These are phyloP conservation scores for Sarcoramphus papa DNA, from an alignment of 2,797 vertebrate species.

Conservation along the genomic window DNA sequence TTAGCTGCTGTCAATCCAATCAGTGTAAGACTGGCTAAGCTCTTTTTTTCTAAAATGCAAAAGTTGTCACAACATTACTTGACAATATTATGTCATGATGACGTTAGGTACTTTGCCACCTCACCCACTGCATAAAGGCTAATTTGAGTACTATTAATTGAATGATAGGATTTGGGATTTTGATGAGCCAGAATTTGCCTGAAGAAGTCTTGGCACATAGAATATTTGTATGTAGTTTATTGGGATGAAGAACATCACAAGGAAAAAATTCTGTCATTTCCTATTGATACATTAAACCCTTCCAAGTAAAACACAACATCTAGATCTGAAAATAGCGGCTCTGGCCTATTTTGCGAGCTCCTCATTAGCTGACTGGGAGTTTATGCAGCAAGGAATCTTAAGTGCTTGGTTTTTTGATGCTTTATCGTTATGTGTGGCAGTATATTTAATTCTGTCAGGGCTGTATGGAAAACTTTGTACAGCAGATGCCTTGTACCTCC, in stretches of 20 bases:
- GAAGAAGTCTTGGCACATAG: neutral
- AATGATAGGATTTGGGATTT: slow-evolving; percentile 14
- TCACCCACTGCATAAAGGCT: slow-evolving; percentile 32
- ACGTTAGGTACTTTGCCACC: slow-evolving; percentile 53
- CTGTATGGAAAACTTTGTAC: slow-evolving; percentile 32
- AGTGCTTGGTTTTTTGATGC: slow-evolving; percentile 5
- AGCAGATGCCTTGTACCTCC: slow-evolving; percentile 42
- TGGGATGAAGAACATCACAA: neutral
- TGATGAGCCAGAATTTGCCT: slow-evolving; percentile 19
- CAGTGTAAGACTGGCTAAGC: slow-evolving; percentile 30
- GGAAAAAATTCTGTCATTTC: slow-evolving; percentile 27
- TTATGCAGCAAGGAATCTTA: neutral
- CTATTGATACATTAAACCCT: slow-evolving; percentile 32
- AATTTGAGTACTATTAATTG: slow-evolving; percentile 38
- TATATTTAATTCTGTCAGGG: slow-evolving; percentile 42
- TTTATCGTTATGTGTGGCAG: neutral
- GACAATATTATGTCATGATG: slow-evolving; percentile 58
- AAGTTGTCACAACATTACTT: slow-evolving; percentile 42
- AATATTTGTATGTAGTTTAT: slow-evolving; percentile 17
- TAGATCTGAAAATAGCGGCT: slow-evolving; percentile 45
- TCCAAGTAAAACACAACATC: slow-evolving; percentile 39
- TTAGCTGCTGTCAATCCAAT: slow-evolving; percentile 52
- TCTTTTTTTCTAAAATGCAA: slow-evolving; percentile 29
- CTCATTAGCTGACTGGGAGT: slow-evolving; percentile 36
- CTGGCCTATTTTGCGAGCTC: slow-evolving; percentile 18